Evolutionary conservation across 1,140 invertebrate species (phyloP).

Genomic region (Pseudomyrmex sp.): DNA sequence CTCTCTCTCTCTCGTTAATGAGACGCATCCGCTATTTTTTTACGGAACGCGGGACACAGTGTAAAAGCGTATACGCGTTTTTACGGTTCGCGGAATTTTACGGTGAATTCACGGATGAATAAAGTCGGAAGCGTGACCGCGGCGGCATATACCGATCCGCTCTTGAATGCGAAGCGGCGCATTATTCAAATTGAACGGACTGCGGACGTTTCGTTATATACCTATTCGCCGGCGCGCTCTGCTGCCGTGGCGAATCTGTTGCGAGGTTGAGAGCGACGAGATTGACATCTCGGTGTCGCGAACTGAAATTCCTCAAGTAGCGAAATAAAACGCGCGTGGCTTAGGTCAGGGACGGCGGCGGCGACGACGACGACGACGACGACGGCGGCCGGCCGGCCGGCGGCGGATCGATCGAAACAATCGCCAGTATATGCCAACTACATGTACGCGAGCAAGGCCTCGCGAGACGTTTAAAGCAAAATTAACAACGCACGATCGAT

Average conservation of each 20-base stretch:
- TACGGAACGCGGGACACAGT: background rate
- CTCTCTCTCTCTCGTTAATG: background rate
- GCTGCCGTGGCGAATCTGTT: background rate
- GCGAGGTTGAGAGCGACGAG: background rate
- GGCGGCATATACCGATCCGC: background rate
- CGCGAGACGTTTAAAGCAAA: background rate
- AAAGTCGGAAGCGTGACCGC: constrained; percentile 8
- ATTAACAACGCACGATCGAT: background rate
- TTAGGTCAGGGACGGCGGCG: constrained; percentile 69
- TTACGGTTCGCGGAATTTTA: background rate
- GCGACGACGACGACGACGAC: background rate
- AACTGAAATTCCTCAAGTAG: constrained; percentile 50
- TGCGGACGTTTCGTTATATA: too few species aligned
- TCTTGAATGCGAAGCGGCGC: constrained; percentile 30
- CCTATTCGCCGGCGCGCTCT: background rate
- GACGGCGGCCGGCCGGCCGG: background rate
- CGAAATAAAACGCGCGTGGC: constrained; percentile 62
- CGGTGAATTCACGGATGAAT: background rate
- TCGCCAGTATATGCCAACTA: constrained; percentile 33
- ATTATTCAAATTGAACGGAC: constrained; percentile 47
- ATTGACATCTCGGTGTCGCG: constrained; percentile 42
- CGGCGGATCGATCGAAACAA: constrained; percentile 68
- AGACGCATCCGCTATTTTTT: background rate
- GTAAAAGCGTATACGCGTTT: background rate
- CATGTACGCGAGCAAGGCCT: constrained; percentile 10